Evolutionary conservation across 2,113 vertebrate genomes (phyloP), one percentile per base, ranked within the genome.

Genomic region (Sakesphorus luctuosus): DNA sequence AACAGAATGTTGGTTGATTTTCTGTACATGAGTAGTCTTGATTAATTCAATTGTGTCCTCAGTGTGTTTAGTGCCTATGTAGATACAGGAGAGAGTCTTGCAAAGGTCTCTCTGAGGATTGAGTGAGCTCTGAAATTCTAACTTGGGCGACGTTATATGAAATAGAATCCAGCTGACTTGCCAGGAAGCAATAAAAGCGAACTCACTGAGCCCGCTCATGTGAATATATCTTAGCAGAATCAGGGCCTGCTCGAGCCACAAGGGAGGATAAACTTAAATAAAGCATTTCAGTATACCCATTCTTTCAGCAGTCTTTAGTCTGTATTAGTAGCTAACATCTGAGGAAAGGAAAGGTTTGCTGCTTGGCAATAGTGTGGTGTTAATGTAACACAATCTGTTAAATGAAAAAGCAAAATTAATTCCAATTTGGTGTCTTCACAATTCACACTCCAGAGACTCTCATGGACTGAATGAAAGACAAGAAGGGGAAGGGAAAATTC

Each of bases 381-480:
- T 96, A 97, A 96, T 93, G 93, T 96, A 96, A 97, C 94, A 95
- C 91, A 96, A 96, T 96, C 96, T 96, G 95, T 96, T 96, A 97
- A 97, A 97, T 77, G 93, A 96, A 96, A 97, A 94, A 93, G 94
- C 89, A 96, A 96, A 97, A 97, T 96, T 96, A 96, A 97, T 96
- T 97, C 95, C 94, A 96, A 93, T 96, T 96, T 96, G 90, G 79
- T 95, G 95, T 96, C 90, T 96, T 96, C 95, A 96, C 85, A 96
- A 96, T 97, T 97, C 95, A 97, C 94, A 96, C 95, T 95, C 94
- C 90, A 94, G 96, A 96, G 91, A 91, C 92, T 96, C 91, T 95
- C 88, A 93, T 1, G 87, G 87, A 91, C 94, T 88, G 88, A 96
- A 97, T 90, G 79, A 95, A 96, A 96, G 90, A 94, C 85, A 95